Base-by-base conservation (phyloP, 2,888 invertebrate genomes). In the Mesorhabditis belari region DNA sequence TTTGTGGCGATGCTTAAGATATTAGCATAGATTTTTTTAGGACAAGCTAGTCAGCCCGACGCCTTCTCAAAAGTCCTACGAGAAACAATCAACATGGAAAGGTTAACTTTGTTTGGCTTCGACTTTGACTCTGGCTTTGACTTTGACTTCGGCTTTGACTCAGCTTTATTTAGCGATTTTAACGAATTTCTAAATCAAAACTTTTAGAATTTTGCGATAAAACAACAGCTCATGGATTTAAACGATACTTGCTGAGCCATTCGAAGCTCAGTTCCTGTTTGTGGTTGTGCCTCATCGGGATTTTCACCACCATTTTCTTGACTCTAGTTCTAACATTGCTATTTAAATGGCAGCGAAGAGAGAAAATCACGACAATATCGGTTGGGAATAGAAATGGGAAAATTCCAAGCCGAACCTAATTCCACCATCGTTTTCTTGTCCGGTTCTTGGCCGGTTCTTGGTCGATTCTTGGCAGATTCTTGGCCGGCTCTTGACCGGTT, bases 171-270 rank as follows among this genome's bases (percentile, higher is more conserved):
- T n/a, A n/a, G n/a, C n/a, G n/a, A n/a, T n/a, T n/a, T n/a, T n/a
- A n/a, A n/a, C n/a, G n/a, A n/a, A n/a, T n/a, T n/a, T 4, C 56
- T 24, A 56, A 57, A 26, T 27, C 35, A 6, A 65, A 63, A 25
- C 27, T 66, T 29, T 55, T 35, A 9, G 65, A 69, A 49, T 74
- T 74, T 50, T 60, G 66, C 21, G 74, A 74, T 55, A 69, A 67
- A 55, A 74, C 74, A 5, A 74, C 74, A 12, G 74, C 74, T 28
- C 74, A 74, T 57, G 74, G 71, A 50, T 68, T 67, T 3, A 74
- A 74, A 61, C 62, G 71, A 28, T 55, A 67, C n/a, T 58, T 71
- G 9, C 65, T 70, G 6, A 71, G 71, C 2, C 64, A 63, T 26
- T 66, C 57, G 23, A 44, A 23, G 19, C 61, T 55, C 24, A 57